Percentiles rank a stretch among this genome's conserved stretches.
Conservation (phyloP, 2,888 invertebrate species). For the Sicus ferrugineus region DNA sequence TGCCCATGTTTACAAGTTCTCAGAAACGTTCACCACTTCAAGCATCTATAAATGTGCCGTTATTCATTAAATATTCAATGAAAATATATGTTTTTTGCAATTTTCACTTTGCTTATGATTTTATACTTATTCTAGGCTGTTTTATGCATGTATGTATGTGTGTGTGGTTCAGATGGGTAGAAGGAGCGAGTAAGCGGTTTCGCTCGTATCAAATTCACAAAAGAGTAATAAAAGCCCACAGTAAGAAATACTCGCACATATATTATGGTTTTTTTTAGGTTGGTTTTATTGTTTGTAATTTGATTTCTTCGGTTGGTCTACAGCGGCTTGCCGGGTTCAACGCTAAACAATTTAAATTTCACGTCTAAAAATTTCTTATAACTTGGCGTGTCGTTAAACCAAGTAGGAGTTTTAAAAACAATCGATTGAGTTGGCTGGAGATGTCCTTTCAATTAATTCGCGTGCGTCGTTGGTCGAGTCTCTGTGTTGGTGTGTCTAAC, state of each 20-base stretch:
- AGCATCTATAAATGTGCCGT: neutral
- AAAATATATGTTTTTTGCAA: slow-evolving; percentile 43
- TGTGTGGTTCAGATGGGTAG: neutral
- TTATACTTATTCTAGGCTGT: slow-evolving; percentile 28
- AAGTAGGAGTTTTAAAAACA: neutral
- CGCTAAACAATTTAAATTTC: slow-evolving; percentile 32
- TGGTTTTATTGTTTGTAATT: slow-evolving; percentile 24
- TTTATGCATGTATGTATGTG: slow-evolving; percentile 35
- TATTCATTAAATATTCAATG: slow-evolving; percentile 28
- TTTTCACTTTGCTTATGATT: slow-evolving; percentile 21
- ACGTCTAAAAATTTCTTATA: slow-evolving; percentile 23
- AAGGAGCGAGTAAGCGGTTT: slow-evolving; percentile 1
- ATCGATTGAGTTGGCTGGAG: slow-evolving; percentile 1
- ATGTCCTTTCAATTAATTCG: slow-evolving; percentile 6
- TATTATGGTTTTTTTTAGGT: slow-evolving; percentile 23
- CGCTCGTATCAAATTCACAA: neutral
- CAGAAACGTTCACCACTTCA: neutral
- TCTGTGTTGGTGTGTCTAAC: neutral
- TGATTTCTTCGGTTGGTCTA: slow-evolving; percentile 33
- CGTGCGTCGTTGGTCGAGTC: neutral
- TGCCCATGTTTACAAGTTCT: slow-evolving; percentile 11
- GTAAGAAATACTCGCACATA: slow-evolving; percentile 27
- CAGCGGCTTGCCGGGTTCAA: slow-evolving; percentile 25
- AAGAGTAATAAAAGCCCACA: slow-evolving; percentile 26
- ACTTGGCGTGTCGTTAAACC: slow-evolving; percentile 23